Conservation (phyloP, 1,140 invertebrate genomes). For the Acromyrmex echinatior region DNA sequence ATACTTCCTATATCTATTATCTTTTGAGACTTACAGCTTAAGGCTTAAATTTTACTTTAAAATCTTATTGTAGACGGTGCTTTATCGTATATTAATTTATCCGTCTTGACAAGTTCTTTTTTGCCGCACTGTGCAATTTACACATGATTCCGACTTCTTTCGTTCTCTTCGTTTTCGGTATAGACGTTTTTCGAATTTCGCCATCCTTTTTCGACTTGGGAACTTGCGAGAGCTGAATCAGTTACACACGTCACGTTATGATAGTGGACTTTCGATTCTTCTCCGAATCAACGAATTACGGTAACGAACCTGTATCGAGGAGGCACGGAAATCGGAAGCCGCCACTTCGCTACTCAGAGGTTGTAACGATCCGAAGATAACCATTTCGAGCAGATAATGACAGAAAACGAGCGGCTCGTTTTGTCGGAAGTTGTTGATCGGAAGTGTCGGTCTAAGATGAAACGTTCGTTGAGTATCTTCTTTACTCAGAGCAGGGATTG, state of each 20-base stretch:
- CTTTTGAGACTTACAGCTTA: no score
- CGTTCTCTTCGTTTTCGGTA: no score
- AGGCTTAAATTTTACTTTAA: no score
- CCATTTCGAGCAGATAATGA: slow-evolving; percentile 42
- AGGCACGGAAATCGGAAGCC: slow-evolving; percentile 40
- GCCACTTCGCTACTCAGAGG: slow-evolving; percentile 44
- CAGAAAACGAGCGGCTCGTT: slow-evolving; percentile 48
- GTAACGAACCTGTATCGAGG: slow-evolving; percentile 66
- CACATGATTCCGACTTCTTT: background rate
- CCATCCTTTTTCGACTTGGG: background rate
- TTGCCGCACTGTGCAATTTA: background rate
- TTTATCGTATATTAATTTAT: slow-evolving; percentile 61
- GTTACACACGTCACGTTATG: background rate
- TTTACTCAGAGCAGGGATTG: slow-evolving; percentile 16
- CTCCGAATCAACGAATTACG: slow-evolving; percentile 38
- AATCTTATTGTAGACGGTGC: no score
- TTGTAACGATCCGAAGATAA: slow-evolving; percentile 40
- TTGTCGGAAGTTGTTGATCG: slow-evolving; percentile 56
- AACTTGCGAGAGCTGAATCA: slow-evolving; percentile 2
- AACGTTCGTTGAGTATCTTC: slow-evolving; percentile 48
- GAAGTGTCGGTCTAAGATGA: slow-evolving; percentile 49
- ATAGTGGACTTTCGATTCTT: background rate
- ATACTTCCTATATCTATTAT: no score
- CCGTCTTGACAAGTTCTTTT: slow-evolving; percentile 6
- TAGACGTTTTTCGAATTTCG: background rate